Percentiles rank a stretch among this genome's conserved stretches.
These are phyloP conservation scores for Loriculus beryllinus DNA, from an alignment of 2,797 vertebrate species.

Conservation along the genomic window DNA sequence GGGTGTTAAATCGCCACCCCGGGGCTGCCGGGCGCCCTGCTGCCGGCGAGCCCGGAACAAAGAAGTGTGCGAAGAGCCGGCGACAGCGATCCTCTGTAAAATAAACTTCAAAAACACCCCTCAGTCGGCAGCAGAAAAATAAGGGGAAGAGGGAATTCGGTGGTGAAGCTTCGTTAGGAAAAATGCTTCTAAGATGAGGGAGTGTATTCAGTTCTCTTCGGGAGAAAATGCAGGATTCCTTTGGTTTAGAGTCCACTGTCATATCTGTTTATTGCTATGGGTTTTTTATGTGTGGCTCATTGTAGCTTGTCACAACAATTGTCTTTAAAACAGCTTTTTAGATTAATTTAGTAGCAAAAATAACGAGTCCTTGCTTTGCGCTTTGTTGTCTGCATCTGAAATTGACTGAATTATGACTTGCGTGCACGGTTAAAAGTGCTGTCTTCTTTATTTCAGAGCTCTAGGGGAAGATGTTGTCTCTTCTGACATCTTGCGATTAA, in stretches of 20 bases:
- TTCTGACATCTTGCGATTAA: constrained; percentile 47
- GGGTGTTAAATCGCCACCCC: not conserved
- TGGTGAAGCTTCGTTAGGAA: not conserved
- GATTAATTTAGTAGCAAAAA: not conserved
- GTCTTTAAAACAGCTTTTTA: not conserved
- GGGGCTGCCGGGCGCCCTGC: not conserved
- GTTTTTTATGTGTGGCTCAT: accelerated
- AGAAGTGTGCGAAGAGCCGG: constrained; percentile 37
- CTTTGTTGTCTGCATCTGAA: constrained; percentile 48
- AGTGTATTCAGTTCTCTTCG: accelerated
- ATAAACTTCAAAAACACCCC: not conserved
- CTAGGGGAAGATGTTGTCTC: constrained; percentile 64
- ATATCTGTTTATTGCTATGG: not conserved
- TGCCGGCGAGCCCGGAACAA: constrained; percentile 61
- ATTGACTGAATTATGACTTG: constrained; percentile 12
- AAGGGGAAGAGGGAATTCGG: not conserved
- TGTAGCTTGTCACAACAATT: not conserved
- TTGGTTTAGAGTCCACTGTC: not conserved
- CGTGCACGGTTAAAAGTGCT: constrained; percentile 47
- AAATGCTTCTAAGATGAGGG: not conserved
- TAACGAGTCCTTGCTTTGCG: not conserved
- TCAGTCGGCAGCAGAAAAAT: not conserved
- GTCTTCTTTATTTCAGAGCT: constrained; percentile 67
- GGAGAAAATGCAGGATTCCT: not conserved
- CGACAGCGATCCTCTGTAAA: not conserved